A percentile compares a stretch with the other conserved stretches of the same genome.
These are phyloP conservation scores for Halictus quadricinctus DNA, from an alignment of 2,888 invertebrate genomes.

Conservation along the genomic window DNA sequence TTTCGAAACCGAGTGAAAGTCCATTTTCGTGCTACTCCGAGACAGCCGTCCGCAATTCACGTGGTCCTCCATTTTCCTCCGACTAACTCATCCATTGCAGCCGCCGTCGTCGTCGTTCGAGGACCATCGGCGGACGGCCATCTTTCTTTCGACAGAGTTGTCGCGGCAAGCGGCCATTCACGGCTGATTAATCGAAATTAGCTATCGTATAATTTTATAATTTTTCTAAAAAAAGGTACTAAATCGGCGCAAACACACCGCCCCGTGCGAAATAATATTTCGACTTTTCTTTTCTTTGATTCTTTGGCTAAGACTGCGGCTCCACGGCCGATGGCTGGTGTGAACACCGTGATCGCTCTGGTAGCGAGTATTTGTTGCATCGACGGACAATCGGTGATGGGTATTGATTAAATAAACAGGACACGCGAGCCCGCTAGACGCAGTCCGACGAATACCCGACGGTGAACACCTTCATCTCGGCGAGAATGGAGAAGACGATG, in stretches of 20 bases:
- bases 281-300: too few relatives aligned
- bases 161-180: background rate
- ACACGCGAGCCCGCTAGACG: background rate
- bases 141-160: background rate
- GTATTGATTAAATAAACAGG: background rate
- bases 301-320: background rate
- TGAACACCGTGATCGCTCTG: background rate
- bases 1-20: background rate
- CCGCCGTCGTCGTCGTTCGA: background rate
- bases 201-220: too few relatives aligned
- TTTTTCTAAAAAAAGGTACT: background rate
- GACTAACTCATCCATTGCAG: background rate
- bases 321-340: background rate
- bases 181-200: background rate
- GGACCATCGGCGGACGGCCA: background rate
- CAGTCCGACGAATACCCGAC: background rate
- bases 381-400: background rate
- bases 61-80: background rate
- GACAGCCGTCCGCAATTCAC: background rate
- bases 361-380: background rate
- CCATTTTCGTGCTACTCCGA: background rate
- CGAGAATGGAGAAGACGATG: constrained; percentile 89
- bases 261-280: background rate
- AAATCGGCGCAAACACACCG: background rate
- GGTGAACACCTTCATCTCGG: constrained; percentile 89